phyloP scores from a whole-genome alignment of 2,888 invertebrate genomes.

The Papilio gigon region DNA sequence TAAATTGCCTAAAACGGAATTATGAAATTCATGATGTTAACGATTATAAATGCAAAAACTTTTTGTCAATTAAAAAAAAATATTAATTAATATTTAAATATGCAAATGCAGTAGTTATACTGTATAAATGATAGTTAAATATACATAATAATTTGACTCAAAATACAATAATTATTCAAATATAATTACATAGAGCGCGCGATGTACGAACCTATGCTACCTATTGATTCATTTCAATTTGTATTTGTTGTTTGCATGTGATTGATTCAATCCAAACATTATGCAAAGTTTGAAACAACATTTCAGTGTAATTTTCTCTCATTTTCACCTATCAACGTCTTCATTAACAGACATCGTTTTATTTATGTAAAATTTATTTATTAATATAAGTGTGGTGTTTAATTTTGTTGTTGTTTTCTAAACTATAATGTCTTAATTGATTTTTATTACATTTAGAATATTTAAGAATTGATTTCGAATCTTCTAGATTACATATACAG shows the following conservation, averaged over 20 bases:
- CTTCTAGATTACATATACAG: too few relatives aligned
- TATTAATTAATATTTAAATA: not conserved
- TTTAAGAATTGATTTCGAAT: too few relatives aligned
- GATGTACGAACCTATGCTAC: slow-evolving; percentile 7
- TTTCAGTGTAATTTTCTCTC: slow-evolving; percentile 12
- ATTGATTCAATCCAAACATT: slow-evolving; percentile 24
- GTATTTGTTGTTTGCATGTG: slow-evolving; percentile 30
- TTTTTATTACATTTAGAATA: too few relatives aligned
- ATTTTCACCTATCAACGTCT: slow-evolving; percentile 4
- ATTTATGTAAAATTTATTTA: too few relatives aligned
- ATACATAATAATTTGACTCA: slow-evolving; percentile 12
- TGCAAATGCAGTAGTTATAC: not conserved
- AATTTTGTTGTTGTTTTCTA: too few relatives aligned
- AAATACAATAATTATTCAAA: too few relatives aligned
- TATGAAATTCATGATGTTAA: not conserved
- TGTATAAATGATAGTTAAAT: too few relatives aligned
- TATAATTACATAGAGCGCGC: too few relatives aligned
- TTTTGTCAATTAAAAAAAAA: not conserved
- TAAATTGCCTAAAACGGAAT: not conserved
- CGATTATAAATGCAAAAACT: not conserved
- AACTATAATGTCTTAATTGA: too few relatives aligned
- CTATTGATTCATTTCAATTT: slow-evolving; percentile 10
- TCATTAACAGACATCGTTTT: too few relatives aligned
- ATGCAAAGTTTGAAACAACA: slow-evolving; percentile 10
- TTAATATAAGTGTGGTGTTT: too few relatives aligned